These are phyloP conservation scores for Drosophila flavopinicola DNA, from an alignment of 2,888 invertebrate genomes.

Conservation along the genomic window DNA sequence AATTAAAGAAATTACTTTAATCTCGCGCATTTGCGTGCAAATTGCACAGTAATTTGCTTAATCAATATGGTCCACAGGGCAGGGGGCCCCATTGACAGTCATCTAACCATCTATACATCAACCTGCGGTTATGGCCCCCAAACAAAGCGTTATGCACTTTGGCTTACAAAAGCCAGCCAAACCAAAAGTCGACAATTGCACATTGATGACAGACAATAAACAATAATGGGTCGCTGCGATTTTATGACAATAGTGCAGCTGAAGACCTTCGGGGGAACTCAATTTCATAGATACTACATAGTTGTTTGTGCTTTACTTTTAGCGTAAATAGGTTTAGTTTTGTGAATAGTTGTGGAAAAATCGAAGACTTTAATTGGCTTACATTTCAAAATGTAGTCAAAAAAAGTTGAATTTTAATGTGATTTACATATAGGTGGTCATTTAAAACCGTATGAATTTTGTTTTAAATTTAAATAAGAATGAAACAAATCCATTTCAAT, in stretches of 20 bases:
- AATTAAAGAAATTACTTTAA: conserved; percentile 60
- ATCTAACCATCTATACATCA: not conserved
- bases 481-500: too few relatives aligned
- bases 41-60: not conserved
- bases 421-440: too few relatives aligned
- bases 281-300: not conserved
- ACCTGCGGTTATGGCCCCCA: not conserved
- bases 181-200: conserved; percentile 8
- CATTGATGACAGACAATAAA: not conserved
- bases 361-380: too few relatives aligned
- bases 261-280: not conserved
- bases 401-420: too few relatives aligned
- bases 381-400: too few relatives aligned
- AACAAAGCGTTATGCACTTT: conserved; percentile 4
- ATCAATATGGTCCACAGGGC: not conserved
- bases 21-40: conserved; percentile 13
- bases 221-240: too few relatives aligned
- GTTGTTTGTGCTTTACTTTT: not conserved
- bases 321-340: not conserved
- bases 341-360: too few relatives aligned
- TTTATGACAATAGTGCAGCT: not conserved
- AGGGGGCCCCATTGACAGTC: not conserved
- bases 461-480: not conserved
- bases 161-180: conserved; percentile 2
- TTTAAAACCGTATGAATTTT: too few relatives aligned